Evolutionary conservation across 1,140 invertebrate species (phyloP).

Genomic region (Plodia interpunctella): DNA sequence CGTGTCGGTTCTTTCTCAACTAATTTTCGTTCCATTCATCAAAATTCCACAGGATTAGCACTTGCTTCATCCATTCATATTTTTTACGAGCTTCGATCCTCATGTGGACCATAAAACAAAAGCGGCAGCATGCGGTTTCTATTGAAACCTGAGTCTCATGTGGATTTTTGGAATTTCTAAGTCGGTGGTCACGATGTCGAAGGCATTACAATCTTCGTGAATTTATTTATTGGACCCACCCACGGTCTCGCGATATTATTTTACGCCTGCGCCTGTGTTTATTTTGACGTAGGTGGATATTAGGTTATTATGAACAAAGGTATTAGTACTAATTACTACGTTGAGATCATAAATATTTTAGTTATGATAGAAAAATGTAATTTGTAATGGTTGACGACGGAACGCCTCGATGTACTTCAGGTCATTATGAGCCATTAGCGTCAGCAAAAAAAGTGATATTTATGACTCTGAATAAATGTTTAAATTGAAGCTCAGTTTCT

Average conservation of each 20-base stretch:
- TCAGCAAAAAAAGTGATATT: background rate
- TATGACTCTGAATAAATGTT: background rate
- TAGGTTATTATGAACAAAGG: background rate
- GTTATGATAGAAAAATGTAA: slow-evolving; percentile 1
- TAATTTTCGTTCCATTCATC: slow-evolving; percentile 20
- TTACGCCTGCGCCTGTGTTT: background rate
- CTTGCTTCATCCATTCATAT: slow-evolving; percentile 29
- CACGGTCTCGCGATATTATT: slow-evolving; percentile 5
- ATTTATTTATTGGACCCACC: slow-evolving; percentile 25
- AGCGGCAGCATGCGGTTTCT: slow-evolving; percentile 28
- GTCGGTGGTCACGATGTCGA: slow-evolving; percentile 30
- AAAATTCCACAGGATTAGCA: slow-evolving; percentile 23
- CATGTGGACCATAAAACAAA: slow-evolving; percentile 24
- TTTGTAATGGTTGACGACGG: background rate
- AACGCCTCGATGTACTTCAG: background rate
- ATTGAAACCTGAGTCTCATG: slow-evolving; percentile 34
- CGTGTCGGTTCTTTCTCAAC: background rate
- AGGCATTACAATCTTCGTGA: slow-evolving; percentile 5
- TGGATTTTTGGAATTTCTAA: slow-evolving; percentile 26
- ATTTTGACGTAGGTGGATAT: background rate
- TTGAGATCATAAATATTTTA: slow-evolving; percentile 6
- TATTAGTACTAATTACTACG: slow-evolving; percentile 2
- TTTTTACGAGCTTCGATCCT: slow-evolving; percentile 25
- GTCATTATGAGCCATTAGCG: background rate
- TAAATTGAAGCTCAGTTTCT: background rate